A percentile compares a stretch with the other conserved stretches of the same genome.
Conservation (phyloP, 2,113 vertebrate species). For the Siphamia tubifer region DNA sequence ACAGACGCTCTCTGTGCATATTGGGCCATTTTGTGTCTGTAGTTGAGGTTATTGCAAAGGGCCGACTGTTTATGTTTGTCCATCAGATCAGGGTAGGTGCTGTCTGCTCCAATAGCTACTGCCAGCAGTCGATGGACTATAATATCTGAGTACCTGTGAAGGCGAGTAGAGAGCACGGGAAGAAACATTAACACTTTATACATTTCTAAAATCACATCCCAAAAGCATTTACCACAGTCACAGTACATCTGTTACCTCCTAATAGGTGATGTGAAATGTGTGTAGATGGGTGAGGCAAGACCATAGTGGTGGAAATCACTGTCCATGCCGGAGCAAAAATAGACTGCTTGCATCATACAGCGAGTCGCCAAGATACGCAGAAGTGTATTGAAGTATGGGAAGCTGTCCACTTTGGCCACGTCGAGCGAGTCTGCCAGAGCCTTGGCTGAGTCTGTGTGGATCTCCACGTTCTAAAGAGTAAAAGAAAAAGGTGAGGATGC, state of each 20-base stretch:
- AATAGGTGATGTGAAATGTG: constrained; percentile 98
- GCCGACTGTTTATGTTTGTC: constrained; percentile 93
- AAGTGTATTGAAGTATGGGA: constrained; percentile 91
- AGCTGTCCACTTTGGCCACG: constrained; percentile 80
- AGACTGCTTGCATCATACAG: constrained; percentile 99
- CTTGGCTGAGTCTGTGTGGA: constrained; percentile 93
- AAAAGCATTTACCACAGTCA: not conserved
- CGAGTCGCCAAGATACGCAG: constrained; percentile 93
- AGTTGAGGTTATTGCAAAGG: constrained; percentile 95
- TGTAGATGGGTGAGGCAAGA: constrained; percentile 95
- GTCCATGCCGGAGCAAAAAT: constrained; percentile 98
- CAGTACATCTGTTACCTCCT: constrained; percentile 84
- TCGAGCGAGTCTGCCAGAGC: constrained; percentile 93
- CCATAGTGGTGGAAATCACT: constrained; percentile 96
- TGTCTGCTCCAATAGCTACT: constrained; percentile 89
- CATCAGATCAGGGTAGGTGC: constrained; percentile 91
- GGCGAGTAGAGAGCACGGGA: not conserved
- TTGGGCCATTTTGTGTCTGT: constrained; percentile 97
- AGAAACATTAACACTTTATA: not conserved
- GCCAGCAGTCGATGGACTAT: constrained; percentile 95
- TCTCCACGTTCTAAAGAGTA: constrained; percentile 80
- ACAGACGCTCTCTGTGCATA: constrained; percentile 96
- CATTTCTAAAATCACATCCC: not conserved
- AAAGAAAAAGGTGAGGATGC: not conserved
- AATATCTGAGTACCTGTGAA: constrained; percentile 90